A percentile compares a stretch with the other conserved stretches of the same genome.
Evolutionary conservation across 2,797 vertebrate species (phyloP).

Genomic region (Molossus alvarezi): DNA sequence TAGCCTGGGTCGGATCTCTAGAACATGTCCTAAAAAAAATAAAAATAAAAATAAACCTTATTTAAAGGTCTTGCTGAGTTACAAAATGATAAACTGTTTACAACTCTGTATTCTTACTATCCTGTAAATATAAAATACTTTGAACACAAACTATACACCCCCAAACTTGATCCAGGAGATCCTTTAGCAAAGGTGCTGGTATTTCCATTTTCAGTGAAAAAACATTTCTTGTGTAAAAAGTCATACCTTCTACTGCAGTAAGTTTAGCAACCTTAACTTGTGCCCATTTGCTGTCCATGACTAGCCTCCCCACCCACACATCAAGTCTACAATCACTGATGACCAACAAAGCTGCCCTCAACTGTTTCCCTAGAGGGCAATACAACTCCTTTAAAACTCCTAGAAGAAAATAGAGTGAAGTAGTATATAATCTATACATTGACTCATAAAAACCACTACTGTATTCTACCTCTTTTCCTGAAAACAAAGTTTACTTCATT

Average conservation of each 20-base stretch:
- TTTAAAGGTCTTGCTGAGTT: constrained; percentile 30
- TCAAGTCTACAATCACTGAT: background rate
- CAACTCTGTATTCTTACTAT: constrained; percentile 31
- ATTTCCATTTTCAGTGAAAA: background rate
- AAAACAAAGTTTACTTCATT: constrained; percentile 25
- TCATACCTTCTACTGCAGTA: background rate
- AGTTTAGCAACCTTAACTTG: background rate
- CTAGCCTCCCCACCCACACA: background rate
- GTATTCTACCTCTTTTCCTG: background rate
- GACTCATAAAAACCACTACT: background rate
- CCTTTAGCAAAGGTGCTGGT: background rate
- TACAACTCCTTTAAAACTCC: background rate
- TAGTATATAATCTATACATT: background rate
- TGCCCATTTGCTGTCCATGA: background rate
- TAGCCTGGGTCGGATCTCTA: constrained; percentile 94
- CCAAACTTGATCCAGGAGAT: background rate
- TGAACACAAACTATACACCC: constrained; percentile 18
- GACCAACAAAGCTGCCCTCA: background rate
- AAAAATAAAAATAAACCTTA: background rate
- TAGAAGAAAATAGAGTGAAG: background rate
- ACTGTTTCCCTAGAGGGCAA: background rate
- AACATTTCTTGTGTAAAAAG: background rate
- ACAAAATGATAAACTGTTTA: constrained; percentile 35
- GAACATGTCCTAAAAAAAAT: constrained; percentile 92
- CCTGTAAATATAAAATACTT: constrained; percentile 47